A percentile compares a stretch with the other conserved stretches of the same genome.
These are phyloP conservation scores for Megaceryle alcyon DNA, from an alignment of 2,797 vertebrate genomes.

Conservation along the genomic window DNA sequence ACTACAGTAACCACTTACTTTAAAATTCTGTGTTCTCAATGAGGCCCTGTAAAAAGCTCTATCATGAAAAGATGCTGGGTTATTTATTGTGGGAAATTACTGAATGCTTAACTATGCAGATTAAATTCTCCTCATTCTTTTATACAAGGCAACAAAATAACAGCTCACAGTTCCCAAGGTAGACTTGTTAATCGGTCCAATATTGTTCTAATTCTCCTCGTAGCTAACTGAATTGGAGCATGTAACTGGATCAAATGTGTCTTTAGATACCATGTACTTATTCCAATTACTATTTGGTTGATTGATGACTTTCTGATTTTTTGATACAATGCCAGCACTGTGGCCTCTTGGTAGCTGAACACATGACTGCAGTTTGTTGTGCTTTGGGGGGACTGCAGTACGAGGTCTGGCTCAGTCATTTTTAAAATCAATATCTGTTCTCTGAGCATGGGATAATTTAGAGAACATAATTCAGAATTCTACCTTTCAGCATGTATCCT, in stretches of 20 bases:
- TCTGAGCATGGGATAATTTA: constrained; percentile 91
- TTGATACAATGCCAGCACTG: constrained; percentile 81
- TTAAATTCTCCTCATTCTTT: constrained; percentile 71
- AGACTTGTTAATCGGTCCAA: constrained; percentile 73
- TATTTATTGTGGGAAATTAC: constrained; percentile 57
- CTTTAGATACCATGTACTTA: constrained; percentile 78
- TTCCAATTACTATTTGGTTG: constrained; percentile 76
- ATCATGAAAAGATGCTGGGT: neutral
- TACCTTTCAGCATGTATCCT: constrained; percentile 91
- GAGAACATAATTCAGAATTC: constrained; percentile 98
- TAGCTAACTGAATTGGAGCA: constrained; percentile 73
- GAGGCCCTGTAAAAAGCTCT: constrained; percentile 1
- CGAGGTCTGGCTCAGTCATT: constrained; percentile 93
- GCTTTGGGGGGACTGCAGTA: constrained; percentile 80
- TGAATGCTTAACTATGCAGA: constrained; percentile 71
- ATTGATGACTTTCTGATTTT: constrained; percentile 84
- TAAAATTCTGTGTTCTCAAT: constrained; percentile 40
- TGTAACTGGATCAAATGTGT: constrained; percentile 76
- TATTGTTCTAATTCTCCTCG: constrained; percentile 76
- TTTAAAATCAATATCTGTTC: constrained; percentile 96
- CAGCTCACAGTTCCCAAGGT: constrained; percentile 72
- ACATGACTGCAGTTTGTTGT: constrained; percentile 79
- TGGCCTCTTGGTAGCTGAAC: constrained; percentile 72
- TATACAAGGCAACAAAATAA: constrained; percentile 69
- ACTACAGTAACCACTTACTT: constrained; percentile 49